Conservation (phyloP, 2,113 vertebrate genomes). For the Scopus umbretta region DNA sequence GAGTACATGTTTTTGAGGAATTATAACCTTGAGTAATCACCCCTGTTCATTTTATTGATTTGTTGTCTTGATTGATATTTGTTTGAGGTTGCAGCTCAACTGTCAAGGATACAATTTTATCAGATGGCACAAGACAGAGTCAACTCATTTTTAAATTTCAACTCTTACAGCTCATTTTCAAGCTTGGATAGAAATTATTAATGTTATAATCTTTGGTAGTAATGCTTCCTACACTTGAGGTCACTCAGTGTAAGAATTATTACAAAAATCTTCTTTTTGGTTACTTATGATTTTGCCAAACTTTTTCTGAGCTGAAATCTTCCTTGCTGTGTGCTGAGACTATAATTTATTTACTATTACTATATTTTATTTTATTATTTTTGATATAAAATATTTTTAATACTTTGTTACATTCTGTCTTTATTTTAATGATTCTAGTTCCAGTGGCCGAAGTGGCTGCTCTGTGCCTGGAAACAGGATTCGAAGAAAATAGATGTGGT, state of each 20-base stretch:
- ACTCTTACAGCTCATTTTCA: neutral
- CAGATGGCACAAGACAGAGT: neutral
- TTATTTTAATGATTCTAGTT: neutral
- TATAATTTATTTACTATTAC: neutral
- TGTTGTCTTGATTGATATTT: neutral
- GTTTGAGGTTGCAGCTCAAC: neutral
- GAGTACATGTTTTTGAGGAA: neutral
- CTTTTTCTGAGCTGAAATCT: neutral
- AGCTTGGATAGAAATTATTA: neutral
- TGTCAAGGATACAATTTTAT: neutral
- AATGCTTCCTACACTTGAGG: neutral
- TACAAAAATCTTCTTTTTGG: neutral
- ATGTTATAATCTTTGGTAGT: neutral
- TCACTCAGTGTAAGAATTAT: neutral
- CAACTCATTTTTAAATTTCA: neutral
- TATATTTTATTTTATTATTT: neutral
- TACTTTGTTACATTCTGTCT: neutral
- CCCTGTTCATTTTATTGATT: slow-evolving; percentile 3
- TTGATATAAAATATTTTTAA: neutral
- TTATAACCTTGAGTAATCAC: neutral
- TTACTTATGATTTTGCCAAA: neutral
- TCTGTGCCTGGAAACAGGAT: neutral
- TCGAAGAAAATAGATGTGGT: neutral
- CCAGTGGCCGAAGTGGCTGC: neutral
- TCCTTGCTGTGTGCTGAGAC: neutral